phyloP scores from a whole-genome alignment of 2,888 invertebrate species.

The Andrena bicolor region DNA sequence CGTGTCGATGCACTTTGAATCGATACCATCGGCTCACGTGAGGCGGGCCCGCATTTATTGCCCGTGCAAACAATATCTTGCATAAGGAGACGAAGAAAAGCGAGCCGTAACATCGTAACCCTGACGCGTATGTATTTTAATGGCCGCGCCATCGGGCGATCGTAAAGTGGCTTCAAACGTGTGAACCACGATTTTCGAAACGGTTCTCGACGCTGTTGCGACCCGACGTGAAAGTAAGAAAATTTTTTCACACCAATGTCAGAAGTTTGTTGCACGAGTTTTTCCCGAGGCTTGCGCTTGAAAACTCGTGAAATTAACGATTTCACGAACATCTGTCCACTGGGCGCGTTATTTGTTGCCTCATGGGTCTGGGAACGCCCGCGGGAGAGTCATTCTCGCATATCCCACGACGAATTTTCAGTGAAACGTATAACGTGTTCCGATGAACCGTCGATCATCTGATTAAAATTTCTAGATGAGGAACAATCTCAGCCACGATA shows the following conservation, averaged over 20 bases:
- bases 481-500: constrained; percentile 1
- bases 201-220: no score
- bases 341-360: constrained; percentile 11
- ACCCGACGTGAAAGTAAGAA: no score
- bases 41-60: constrained; percentile 28
- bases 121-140: not conserved
- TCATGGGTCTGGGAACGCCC: constrained; percentile 7
- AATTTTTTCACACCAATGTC: no score
- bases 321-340: constrained; percentile 2
- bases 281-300: no score
- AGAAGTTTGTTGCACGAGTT: no score
- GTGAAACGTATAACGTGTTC: not conserved
- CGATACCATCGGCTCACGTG: constrained; percentile 41
- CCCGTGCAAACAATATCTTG: not conserved
- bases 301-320: not conserved
- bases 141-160: not conserved
- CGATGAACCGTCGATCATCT: not conserved
- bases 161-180: not conserved
- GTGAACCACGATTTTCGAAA: not conserved
- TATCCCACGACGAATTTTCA: not conserved
- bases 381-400: not conserved
- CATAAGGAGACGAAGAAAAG: not conserved
- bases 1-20: constrained; percentile 55
- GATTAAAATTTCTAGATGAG: constrained; percentile 25
- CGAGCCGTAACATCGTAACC: constrained; percentile 9